Percentiles rank a stretch among this genome's conserved stretches.
These are phyloP conservation scores for Cotesia chilonis DNA, from an alignment of 1,140 invertebrate genomes.

Conservation along the genomic window DNA sequence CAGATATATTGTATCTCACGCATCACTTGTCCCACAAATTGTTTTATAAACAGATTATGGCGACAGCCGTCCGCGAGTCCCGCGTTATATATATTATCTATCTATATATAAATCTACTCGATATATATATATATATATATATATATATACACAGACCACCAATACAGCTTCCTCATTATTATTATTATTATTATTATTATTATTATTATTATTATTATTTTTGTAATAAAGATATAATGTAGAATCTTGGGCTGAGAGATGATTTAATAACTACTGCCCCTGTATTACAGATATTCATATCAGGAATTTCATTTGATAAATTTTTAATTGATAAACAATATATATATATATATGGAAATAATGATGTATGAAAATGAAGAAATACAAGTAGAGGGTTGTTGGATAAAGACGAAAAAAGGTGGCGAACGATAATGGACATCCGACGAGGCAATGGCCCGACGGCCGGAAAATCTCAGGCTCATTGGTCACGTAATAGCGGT, in stretches of 20 bases:
- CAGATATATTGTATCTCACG: conserved; percentile 68
- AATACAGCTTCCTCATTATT: too few relatives aligned
- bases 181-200: too few relatives aligned
- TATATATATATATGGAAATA: not conserved
- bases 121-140: not conserved
- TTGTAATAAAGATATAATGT: too few relatives aligned
- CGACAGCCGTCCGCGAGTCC: conserved; percentile 54
- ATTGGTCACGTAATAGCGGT: conserved; percentile 37
- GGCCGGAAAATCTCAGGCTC: conserved; percentile 33
- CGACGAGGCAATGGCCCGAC: not conserved
- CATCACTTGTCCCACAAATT: conserved; percentile 68
- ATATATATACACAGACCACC: too few relatives aligned
- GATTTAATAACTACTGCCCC: too few relatives aligned
- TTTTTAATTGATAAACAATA: too few relatives aligned
- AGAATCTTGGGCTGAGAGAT: too few relatives aligned
- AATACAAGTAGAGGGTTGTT: too few relatives aligned
- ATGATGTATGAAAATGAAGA: too few relatives aligned
- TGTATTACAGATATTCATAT: too few relatives aligned
- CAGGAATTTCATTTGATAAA: too few relatives aligned
- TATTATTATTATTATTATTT: too few relatives aligned
- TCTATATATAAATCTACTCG: not conserved
- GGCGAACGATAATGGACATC: conserved; percentile 27
- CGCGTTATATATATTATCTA: conserved; percentile 13
- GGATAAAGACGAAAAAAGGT: not conserved
- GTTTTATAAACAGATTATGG: conserved; percentile 69